Evolutionary conservation across 2,888 invertebrate genomes (phyloP), one percentile per base, ranked within the genome.

Genomic region (Hyalella azteca): DNA sequence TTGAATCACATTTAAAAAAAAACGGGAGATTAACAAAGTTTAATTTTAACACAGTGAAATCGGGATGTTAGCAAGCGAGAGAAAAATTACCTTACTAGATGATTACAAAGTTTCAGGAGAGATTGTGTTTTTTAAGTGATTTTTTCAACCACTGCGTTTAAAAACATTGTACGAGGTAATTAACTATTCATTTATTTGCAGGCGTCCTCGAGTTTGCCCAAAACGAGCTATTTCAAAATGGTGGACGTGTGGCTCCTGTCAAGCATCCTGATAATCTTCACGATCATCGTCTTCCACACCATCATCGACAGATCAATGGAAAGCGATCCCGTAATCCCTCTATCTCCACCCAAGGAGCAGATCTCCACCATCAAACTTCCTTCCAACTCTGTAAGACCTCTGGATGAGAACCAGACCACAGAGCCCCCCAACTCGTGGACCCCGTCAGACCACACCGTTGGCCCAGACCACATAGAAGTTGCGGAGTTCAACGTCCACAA

Each of bases 221-320:
- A 82, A 78, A 82, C 82, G 2, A 80, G 80, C 1, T 82, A 82
- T 60, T 82, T 82, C 79, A 82, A 82, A 48, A 59, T 82, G 48
- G 80, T 82, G 54, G 82, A 82, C 60, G 82, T 82, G 73, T 82
- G 82, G 82, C 80, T 82, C 11, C 73, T 82, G 48, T 80, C 80
- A 26, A 80, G 82, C 73, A 82, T 82, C 49, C 78, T 82, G 54
- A 73, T 79, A 39, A 82, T 80, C 77, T 82, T 82, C 77, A 77
- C 80, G 80, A 82, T 80, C 77, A 82, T 82, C 77, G 78, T 80
- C 49, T 59, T 82, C 36, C 82, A 82, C 73, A 82, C 80, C n/a
- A 39, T 78, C 39, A 78, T 82, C 9, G 82, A 82, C 73, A 77
- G 79, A 40, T 54, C 79, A 15, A 49, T 79, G 78, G 79, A 81